Evolutionary conservation across 2,888 invertebrate species (phyloP), one percentile per base, ranked within the genome.

Genomic region (Molanna angustata): DNA sequence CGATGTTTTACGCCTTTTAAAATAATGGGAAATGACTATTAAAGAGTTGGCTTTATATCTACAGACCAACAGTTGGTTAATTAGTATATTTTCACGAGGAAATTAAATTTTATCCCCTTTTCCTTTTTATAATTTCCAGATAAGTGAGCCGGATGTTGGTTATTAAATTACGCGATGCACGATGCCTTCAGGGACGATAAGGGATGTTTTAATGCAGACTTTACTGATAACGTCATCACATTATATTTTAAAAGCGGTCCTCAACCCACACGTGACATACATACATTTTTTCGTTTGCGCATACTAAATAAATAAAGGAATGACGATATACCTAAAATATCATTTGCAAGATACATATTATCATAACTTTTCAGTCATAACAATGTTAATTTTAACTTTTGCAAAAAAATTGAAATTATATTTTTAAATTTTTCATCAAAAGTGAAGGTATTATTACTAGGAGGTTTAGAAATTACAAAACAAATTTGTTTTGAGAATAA

Each of bases 81-180:
- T 41, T 41, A 41, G 41, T 41, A 20, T 11, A 17, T 39, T 39
- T 14, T 3, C 39, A 39, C n/a, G 39, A 39, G 39, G 39, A 39
- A 39, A 16, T 39, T 17, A 16, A 39, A 39, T 39, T 14, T 39
- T 16, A 39, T 39, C 18, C 11, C 39, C 39, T 39, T 54, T 49
- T 33, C 49, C 22, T 45, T 49, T 54, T 54, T 45, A 44, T 52
- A 48, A 45, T 52, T 40, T 31, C 27, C 19, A 20, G 54, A 54
- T 49, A 54, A 54, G 54, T 37, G 22, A 47, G 14, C 42, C 20
- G 46, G 19, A 21, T 32, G 46, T 18, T 31, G 20, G 37, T 47
- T 46, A 52, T 52, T 52, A 52, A 52, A 52, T 52, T 19, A 42
- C 31, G 47, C 47, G 42, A 42, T 52, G 40, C 52, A 52, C 33